Evolutionary conservation across 2,888 invertebrate genomes (phyloP).

Genomic region (Ochlodes sylvanus): DNA sequence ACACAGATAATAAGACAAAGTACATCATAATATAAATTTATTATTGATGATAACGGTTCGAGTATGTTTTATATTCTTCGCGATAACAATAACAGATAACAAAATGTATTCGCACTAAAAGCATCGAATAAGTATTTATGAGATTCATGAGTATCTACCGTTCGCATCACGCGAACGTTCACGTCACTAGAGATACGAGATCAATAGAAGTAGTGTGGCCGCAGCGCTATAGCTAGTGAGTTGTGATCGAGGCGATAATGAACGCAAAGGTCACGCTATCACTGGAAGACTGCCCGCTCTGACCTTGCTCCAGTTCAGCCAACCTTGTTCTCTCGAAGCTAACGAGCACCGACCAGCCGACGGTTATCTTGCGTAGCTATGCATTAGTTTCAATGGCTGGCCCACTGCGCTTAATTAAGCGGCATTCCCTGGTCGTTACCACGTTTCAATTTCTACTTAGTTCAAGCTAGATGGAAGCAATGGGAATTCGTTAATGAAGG

Average conservation of each 20-base stretch:
- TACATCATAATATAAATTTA: background rate
- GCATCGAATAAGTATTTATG: background rate
- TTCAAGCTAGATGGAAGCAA: constrained; percentile 32
- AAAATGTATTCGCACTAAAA: background rate
- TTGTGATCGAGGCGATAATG: constrained; percentile 66
- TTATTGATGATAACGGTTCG: background rate
- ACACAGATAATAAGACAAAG: background rate
- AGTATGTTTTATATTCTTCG: background rate
- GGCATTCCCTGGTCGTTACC: constrained; percentile 57
- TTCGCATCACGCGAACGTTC: background rate
- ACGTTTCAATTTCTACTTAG: constrained; percentile 37
- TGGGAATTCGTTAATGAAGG: constrained; percentile 31
- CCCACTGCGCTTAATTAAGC: constrained; percentile 67
- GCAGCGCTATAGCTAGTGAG: constrained; percentile 20
- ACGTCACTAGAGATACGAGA: constrained; percentile 21
- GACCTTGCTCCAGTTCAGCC: constrained; percentile 78
- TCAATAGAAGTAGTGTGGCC: constrained; percentile 17
- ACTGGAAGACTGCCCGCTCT: constrained; percentile 69
- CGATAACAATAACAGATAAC: background rate
- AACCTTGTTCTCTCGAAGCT: constrained; percentile 74
- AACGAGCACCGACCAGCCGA: constrained; percentile 56
- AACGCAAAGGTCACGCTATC: constrained; percentile 79
- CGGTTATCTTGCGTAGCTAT: constrained; percentile 61
- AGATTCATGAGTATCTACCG: background rate
- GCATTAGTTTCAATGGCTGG: constrained; percentile 66